Conservation (phyloP, 2,888 invertebrate genomes). For the Coecobrya sp. region DNA sequence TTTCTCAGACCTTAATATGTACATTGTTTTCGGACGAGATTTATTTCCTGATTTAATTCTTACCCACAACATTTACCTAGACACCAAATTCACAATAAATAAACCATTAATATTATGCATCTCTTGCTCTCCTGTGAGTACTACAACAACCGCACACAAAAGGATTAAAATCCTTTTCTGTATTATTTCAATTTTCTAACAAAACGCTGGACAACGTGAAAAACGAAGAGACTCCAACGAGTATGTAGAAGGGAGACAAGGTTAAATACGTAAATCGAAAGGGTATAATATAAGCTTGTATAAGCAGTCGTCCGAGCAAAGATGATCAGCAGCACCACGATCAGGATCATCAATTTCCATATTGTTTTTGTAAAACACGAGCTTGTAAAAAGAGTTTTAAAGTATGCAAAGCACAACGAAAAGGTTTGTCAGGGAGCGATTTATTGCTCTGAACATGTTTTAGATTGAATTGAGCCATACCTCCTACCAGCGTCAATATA, state of each 20-base stretch:
- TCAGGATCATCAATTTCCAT: constrained; percentile 60
- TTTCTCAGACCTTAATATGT: neutral
- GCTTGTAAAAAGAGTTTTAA: constrained; percentile 49
- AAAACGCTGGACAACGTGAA: neutral
- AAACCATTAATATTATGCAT: neutral
- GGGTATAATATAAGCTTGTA: no score
- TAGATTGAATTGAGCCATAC: constrained; percentile 70
- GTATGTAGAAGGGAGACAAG: neutral
- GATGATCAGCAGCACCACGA: constrained; percentile 19
- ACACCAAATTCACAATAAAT: neutral
- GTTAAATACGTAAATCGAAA: neutral
- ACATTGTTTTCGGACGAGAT: constrained; percentile 1
- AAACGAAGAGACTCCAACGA: neutral
- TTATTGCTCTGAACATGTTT: constrained; percentile 79
- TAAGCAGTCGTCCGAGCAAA: neutral
- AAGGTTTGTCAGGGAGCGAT: constrained; percentile 78
- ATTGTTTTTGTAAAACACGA: constrained; percentile 52
- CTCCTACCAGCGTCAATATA: constrained; percentile 72
- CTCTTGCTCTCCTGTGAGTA: neutral
- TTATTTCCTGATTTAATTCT: constrained; percentile 39
- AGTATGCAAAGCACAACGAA: constrained; percentile 74
- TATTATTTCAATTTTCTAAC: constrained; percentile 7
- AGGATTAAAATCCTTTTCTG: neutral
- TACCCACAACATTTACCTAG: neutral
- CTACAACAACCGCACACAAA: no score